phyloP scores from a whole-genome alignment of 1,140 invertebrate genomes.

The Drosophila seguyi region DNA sequence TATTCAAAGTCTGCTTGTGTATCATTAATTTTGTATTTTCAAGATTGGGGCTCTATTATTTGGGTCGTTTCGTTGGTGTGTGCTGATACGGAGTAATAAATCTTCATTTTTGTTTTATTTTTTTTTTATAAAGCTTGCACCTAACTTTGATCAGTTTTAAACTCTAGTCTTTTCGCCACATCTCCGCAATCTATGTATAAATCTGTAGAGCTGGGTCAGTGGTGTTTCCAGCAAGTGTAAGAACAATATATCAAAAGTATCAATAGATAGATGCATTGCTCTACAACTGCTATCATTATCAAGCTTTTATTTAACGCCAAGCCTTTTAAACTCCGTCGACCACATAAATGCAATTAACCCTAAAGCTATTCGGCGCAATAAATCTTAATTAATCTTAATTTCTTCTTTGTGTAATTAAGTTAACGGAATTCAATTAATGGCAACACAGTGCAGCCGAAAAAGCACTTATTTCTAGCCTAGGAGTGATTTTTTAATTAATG shows the following conservation, averaged over 20 bases:
- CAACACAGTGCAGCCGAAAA: slow-evolving; percentile 23
- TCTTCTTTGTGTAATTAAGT: slow-evolving; percentile 46
- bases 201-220: slow-evolving; percentile 16
- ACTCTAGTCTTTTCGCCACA: neutral
- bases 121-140: slow-evolving; percentile 1
- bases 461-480: slow-evolving; percentile 17
- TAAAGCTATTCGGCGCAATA: slow-evolving; percentile 38
- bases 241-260: slow-evolving; percentile 15
- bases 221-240: slow-evolving; percentile 2
- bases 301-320: slow-evolving; percentile 31
- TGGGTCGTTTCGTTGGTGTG: slow-evolving; percentile 32
- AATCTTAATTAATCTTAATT: slow-evolving; percentile 52
- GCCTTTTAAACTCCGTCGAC: slow-evolving; percentile 33
- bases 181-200: slow-evolving; percentile 1
- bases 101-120: slow-evolving; percentile 35
- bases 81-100: slow-evolving; percentile 40
- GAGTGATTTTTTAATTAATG: slow-evolving; percentile 43
- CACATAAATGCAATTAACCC: slow-evolving; percentile 44
- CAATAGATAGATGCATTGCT: slow-evolving; percentile 5
- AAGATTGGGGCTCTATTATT: slow-evolving; percentile 38
- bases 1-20: slow-evolving; percentile 25
- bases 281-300: slow-evolving; percentile 25
- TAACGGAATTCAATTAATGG: slow-evolving; percentile 48
- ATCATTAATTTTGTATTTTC: slow-evolving; percentile 37
- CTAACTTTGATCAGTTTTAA: slow-evolving; percentile 1